Conservation (phyloP, 2,113 vertebrate species). For the Zosterops lateralis region DNA sequence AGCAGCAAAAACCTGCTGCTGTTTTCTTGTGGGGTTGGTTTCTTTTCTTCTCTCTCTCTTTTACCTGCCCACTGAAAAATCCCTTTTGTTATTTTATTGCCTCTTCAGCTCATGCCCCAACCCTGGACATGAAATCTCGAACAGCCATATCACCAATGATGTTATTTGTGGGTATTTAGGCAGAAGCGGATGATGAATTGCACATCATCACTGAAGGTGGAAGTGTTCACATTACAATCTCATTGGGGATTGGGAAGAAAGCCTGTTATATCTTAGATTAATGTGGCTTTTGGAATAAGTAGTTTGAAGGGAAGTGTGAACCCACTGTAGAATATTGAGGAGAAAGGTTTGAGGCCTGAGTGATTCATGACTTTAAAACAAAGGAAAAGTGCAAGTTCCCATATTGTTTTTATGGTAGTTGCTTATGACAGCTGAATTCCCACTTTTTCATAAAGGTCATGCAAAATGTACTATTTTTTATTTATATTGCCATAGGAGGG, state of each 20-base stretch:
- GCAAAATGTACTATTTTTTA: background rate
- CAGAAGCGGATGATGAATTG: background rate
- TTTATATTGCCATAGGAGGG: background rate
- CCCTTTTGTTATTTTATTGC: background rate
- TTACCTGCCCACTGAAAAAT: background rate
- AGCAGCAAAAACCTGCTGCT: background rate
- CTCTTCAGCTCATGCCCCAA: background rate
- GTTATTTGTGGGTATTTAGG: background rate
- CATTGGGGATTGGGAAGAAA: too few relatives aligned
- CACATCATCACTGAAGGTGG: background rate
- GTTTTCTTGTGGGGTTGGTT: background rate
- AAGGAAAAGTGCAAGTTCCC: background rate
- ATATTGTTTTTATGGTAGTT: background rate
- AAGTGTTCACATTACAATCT: background rate
- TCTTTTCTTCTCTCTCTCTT: background rate
- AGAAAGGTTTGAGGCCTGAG: background rate
- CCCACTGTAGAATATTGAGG: background rate
- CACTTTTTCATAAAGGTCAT: background rate
- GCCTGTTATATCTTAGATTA: background rate
- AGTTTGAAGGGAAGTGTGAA: background rate
- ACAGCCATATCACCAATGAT: background rate
- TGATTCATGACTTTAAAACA: background rate
- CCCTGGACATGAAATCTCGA: background rate
- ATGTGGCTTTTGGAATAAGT: background rate
- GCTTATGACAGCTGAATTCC: background rate